Evolutionary conservation across 2,797 vertebrate species (phyloP), one percentile per base, ranked within the genome.

Genomic region (Synaphobranchus kaupii): DNA sequence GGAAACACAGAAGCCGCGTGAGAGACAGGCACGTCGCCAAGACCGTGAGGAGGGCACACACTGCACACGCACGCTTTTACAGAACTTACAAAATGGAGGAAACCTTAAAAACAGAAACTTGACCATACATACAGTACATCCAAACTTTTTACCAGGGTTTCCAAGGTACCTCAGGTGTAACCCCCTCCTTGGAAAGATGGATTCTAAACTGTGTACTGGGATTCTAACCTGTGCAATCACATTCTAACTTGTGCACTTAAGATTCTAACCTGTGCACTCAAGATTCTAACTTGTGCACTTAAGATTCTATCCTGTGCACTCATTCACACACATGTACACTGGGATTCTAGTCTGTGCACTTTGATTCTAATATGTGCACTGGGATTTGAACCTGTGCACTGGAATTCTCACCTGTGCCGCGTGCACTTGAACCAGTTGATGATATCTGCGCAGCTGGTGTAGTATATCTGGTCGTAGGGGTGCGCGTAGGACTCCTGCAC

Each of bases 341-440:
- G 12, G 15, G 54, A 56, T 3, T 12, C 54, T 56, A 12, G 1
- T 10, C 54, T 56, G 54, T 56, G 54, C 39, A 39, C 39, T 39
- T 2, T 1, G 52, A 54, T 54, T 54, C 13, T 54, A 3, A 56
- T 7, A 1, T 15, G 10, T 15, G 10, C 10, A 56, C 54, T 56
- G 4, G 9, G 54, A 56, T 56, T n/a, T n/a, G n/a, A n/a, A 39
- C 39, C 39, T 0, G 39, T 39, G 39, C 39, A n/a, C n/a, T n/a
- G n/a, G n/a, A n/a, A n/a, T 66, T 9, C 91, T 96, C 91, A 99
- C 98, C 98, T 98, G 97, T 99, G 98, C 85, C 96, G 95, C 0
- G 98, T 99, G 93, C 98, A 99, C 92, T 99, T 99, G 94, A 99
- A 99, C 98, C 98, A 99, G 93, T 98, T 99, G 3, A 99, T 94